phyloP scores from a whole-genome alignment of 2,888 invertebrate species.

The Rosalia funebris region DNA sequence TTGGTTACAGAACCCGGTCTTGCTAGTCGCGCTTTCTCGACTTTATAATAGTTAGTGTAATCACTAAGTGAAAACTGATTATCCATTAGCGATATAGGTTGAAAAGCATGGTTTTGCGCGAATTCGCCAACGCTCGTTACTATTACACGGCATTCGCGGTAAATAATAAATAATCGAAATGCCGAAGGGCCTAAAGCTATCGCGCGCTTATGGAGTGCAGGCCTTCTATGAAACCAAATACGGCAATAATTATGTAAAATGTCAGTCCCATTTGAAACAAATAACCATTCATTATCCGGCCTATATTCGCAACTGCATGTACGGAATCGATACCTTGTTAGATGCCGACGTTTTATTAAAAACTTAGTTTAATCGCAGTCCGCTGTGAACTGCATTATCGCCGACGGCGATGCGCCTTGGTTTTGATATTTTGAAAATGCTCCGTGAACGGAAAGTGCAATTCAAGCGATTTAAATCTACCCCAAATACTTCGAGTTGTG shows the following conservation, averaged over 20 bases:
- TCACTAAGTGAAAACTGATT: too few relatives aligned
- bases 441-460: neutral
- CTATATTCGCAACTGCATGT: neutral
- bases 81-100: too few relatives aligned
- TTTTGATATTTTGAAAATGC: neutral
- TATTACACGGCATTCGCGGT: too few relatives aligned
- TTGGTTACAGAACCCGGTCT: too few relatives aligned
- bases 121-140: too few relatives aligned
- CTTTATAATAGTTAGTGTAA: too few relatives aligned
- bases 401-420: neutral
- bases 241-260: constrained; percentile 17
- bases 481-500: too few relatives aligned
- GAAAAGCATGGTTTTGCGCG: too few relatives aligned
- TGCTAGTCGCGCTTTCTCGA: too few relatives aligned
- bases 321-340: constrained; percentile 10
- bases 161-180: too few relatives aligned
- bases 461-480: too few relatives aligned
- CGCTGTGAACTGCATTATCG: neutral
- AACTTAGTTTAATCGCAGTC: neutral
- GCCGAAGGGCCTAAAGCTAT: neutral
- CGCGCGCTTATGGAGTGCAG: neutral
- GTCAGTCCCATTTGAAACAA: constrained; percentile 5
- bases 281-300: constrained; percentile 10
- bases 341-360: neutral
- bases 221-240: constrained; percentile 10